Conservation (phyloP, 2,888 invertebrate species). For the Halictus quadricinctus region DNA sequence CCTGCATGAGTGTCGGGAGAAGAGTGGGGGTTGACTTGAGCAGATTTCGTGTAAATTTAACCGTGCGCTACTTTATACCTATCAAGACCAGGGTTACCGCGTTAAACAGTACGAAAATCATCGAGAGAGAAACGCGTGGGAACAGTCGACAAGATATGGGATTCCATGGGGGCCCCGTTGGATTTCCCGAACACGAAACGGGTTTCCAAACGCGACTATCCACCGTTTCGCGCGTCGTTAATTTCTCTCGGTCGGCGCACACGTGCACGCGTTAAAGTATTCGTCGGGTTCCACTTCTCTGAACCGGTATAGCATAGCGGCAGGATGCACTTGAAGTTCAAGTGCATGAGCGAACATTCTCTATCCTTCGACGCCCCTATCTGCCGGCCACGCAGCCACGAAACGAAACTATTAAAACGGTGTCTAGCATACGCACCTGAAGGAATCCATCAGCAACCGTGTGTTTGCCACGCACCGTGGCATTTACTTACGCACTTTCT, state of each 20-base stretch:
- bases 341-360: constrained; percentile 33
- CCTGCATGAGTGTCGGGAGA: too few species aligned
- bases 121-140: not conserved
- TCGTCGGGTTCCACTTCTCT: constrained; percentile 24
- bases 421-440: constrained; percentile 14
- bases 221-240: constrained; percentile 2
- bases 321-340: constrained; percentile 29
- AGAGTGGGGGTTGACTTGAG: too few species aligned
- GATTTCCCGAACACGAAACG: not conserved
- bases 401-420: constrained; percentile 47
- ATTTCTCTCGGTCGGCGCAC: not conserved
- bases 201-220: not conserved
- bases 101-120: too few species aligned
- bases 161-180: not conserved
- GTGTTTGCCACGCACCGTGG: not conserved
- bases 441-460: constrained; percentile 35
- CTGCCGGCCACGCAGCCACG: constrained; percentile 9
- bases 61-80: too few species aligned
- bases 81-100: too few species aligned
- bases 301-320: constrained; percentile 15
- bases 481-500: not conserved
- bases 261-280: not conserved
- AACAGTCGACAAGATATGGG: not conserved
- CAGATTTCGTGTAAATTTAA: too few species aligned
- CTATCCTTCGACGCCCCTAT: not conserved